Evolutionary conservation across 2,888 invertebrate species (phyloP).

Genomic region (Conomelus anceps): DNA sequence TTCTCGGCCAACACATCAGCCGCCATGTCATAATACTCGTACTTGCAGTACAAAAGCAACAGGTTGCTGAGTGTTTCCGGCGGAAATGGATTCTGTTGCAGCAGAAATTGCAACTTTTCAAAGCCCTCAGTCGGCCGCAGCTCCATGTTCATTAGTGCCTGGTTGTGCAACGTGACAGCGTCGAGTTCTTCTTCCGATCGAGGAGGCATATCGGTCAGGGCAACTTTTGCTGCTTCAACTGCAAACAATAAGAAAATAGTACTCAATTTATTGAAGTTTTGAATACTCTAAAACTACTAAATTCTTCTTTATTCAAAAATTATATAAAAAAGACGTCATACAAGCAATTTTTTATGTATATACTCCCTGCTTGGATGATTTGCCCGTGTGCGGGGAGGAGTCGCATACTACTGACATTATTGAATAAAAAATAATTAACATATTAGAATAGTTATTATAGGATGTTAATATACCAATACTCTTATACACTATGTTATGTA

Average conservation of each 20-base stretch:
- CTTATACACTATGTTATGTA: too few species aligned
- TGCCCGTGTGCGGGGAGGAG: too few species aligned
- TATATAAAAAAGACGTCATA: too few species aligned
- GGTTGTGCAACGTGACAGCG: slow-evolving; percentile 94
- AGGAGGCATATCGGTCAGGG: slow-evolving; percentile 83
- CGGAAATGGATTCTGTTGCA: slow-evolving; percentile 94
- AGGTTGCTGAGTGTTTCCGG: slow-evolving; percentile 97
- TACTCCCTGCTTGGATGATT: too few species aligned
- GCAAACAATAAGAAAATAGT: slow-evolving; percentile 33
- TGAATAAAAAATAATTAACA: too few species aligned
- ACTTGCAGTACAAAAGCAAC: slow-evolving; percentile 88
- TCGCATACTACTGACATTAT: too few species aligned
- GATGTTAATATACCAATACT: too few species aligned
- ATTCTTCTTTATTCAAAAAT: too few species aligned
- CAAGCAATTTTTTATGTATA: too few species aligned
- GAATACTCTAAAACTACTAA: background rate
- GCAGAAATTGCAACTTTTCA: slow-evolving; percentile 85
- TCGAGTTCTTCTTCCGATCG: slow-evolving; percentile 95
- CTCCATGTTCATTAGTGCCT: slow-evolving; percentile 88
- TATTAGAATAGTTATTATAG: too few species aligned
- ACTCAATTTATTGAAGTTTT: background rate
- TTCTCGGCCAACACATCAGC: slow-evolving; percentile 98
- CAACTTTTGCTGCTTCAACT: slow-evolving; percentile 79
- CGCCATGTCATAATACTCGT: slow-evolving; percentile 94
- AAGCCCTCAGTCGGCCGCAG: slow-evolving; percentile 86